Conservation (phyloP, 2,797 vertebrate species). For the Coregonus suidteri region DNA sequence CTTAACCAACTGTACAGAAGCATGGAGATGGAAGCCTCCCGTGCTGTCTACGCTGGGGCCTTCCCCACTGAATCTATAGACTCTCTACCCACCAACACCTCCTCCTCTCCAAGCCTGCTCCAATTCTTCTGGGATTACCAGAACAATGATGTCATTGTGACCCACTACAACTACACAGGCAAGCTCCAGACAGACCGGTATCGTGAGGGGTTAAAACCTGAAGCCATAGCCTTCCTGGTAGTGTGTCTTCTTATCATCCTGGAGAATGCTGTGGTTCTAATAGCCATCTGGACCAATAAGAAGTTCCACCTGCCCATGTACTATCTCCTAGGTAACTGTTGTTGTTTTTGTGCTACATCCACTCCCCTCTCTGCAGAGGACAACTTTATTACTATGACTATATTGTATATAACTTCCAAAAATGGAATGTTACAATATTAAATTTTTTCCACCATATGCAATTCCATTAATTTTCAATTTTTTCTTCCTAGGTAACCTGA, state of each 20-base stretch:
- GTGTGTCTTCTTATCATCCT: constrained; percentile 85
- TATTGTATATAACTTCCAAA: too few relatives aligned
- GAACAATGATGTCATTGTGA: constrained; percentile 71
- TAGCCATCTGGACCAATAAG: constrained; percentile 86
- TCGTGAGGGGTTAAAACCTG: constrained; percentile 78
- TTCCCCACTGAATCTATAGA: constrained; percentile 17
- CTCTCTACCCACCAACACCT: constrained; percentile 15
- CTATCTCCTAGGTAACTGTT: constrained; percentile 84
- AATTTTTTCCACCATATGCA: too few relatives aligned
- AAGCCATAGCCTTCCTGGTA: constrained; percentile 77
- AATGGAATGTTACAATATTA: too few relatives aligned
- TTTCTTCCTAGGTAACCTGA: constrained; percentile 84
- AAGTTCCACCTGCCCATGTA: constrained; percentile 92
- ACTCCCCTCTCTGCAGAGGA: too few relatives aligned
- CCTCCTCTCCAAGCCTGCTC: constrained; percentile 28
- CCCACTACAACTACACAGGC: constrained; percentile 86
- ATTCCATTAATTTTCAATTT: too few relatives aligned
- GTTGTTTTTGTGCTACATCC: too few relatives aligned
- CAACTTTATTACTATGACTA: too few relatives aligned
- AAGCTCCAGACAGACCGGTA: constrained; percentile 81
- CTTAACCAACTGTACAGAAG: constrained; percentile 34
- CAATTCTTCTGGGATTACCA: constrained; percentile 74
- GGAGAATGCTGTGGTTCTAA: constrained; percentile 85
- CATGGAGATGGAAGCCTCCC: constrained; percentile 43
- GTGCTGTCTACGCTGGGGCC: constrained; percentile 34